Evolutionary conservation across 2,888 invertebrate genomes (phyloP).

Genomic region (Tenthredo scrophulariae): DNA sequence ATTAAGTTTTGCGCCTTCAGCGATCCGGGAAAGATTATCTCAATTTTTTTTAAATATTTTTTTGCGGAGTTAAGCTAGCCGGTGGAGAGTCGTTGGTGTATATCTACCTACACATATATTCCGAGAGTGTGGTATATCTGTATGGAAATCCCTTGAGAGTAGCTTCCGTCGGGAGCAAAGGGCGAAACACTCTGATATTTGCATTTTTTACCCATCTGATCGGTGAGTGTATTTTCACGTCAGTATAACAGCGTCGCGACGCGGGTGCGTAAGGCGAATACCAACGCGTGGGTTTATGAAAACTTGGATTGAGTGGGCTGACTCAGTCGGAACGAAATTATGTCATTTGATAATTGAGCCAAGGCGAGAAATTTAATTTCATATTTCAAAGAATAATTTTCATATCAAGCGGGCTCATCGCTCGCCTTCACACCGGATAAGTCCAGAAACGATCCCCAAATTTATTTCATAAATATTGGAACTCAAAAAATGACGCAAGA

Average conservation of each 20-base stretch:
- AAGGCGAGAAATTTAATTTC: neutral
- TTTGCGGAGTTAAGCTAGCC: neutral
- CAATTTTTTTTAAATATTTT: neutral
- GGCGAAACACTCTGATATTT: conserved; percentile 47
- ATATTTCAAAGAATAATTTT: neutral
- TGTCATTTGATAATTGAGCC: conserved; percentile 9
- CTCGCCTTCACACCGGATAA: neutral
- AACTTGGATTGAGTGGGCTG: neutral
- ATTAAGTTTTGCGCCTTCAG: neutral
- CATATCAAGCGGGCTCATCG: neutral
- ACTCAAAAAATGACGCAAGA: neutral
- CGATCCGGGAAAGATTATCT: neutral
- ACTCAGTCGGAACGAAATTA: conserved; percentile 20
- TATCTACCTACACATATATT: neutral
- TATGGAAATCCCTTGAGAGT: neutral
- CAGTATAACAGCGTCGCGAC: neutral
- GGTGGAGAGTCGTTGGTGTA: neutral
- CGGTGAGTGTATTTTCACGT: conserved; percentile 34
- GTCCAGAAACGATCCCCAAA: neutral
- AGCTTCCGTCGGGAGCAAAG: conserved; percentile 3
- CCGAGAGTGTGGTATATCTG: neutral
- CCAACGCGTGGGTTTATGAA: neutral
- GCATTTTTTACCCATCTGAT: conserved; percentile 43
- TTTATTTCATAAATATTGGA: neutral
- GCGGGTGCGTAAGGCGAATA: neutral